A percentile compares a stretch with the other conserved stretches of the same genome.
These are phyloP conservation scores for Epinephelus moara DNA, from an alignment of 2,113 vertebrate genomes.

Conservation along the genomic window DNA sequence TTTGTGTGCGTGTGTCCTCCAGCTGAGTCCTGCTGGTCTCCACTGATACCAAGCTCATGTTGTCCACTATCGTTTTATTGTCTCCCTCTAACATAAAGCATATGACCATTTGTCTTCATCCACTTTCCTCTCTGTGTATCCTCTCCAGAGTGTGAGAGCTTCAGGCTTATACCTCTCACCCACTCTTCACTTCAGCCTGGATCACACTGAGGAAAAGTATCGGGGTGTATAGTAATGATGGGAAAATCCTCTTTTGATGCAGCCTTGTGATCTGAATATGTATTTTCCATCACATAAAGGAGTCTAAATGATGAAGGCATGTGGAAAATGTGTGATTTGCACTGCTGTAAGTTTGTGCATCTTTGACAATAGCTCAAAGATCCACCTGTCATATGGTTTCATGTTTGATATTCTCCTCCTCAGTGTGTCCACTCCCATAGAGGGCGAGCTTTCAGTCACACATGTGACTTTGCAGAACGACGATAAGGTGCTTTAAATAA, in stretches of 20 bases:
- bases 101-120: slow-evolving; percentile 21
- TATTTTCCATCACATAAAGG: background rate
- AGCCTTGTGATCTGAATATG: background rate
- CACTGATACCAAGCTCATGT: slow-evolving; percentile 17
- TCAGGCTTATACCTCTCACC: background rate
- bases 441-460: slow-evolving; percentile 26
- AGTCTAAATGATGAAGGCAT: background rate
- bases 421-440: slow-evolving; percentile 28
- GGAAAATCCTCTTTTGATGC: background rate
- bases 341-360: background rate
- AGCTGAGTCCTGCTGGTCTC: slow-evolving; percentile 15
- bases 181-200: background rate
- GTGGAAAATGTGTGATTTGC: background rate
- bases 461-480: slow-evolving; percentile 23
- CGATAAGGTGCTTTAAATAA: background rate
- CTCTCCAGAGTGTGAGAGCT: slow-evolving; percentile 3
- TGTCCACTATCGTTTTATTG: background rate
- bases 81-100: slow-evolving; percentile 24
- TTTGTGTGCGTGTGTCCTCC: background rate
- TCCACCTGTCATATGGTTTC: background rate
- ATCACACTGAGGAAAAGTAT: background rate
- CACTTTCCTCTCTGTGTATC: slow-evolving; percentile 1
- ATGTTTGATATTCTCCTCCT: slow-evolving; percentile 13
- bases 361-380: background rate
- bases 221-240: too few species aligned